These are phyloP conservation scores for Gobionotothen gibberifrons DNA, from an alignment of 2,797 vertebrate genomes.

Conservation along the genomic window DNA sequence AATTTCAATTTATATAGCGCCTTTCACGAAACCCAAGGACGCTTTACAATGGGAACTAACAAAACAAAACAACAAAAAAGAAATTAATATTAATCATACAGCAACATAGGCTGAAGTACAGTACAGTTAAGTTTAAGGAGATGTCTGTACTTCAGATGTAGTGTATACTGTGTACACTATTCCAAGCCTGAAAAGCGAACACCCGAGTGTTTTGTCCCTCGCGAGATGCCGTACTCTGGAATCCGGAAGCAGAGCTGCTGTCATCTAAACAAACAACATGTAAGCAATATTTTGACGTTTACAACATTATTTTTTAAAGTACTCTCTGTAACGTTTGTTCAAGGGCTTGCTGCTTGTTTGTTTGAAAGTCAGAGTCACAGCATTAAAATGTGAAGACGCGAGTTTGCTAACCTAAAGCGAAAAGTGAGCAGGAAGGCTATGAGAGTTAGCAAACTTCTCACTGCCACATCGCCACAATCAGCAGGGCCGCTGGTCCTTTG, in stretches of 20 bases:
- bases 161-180: too few species aligned
- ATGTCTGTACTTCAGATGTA: not conserved
- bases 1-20: too few species aligned
- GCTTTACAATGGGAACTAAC: too few species aligned
- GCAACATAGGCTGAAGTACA: too few species aligned
- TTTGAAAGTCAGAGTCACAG: rapidly evolving
- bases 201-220: not conserved
- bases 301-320: not conserved
- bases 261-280: constrained; percentile 64
- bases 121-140: not conserved
- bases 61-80: too few species aligned
- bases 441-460: constrained; percentile 57
- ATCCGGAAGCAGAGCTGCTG: constrained; percentile 61
- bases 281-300: constrained; percentile 56
- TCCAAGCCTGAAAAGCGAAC: constrained; percentile 34
- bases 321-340: rapidly evolving
- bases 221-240: constrained; percentile 59
- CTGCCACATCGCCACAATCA: too few species aligned
- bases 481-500: constrained; percentile 1
- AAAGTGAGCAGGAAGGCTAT: constrained; percentile 40
- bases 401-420: not conserved
- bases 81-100: too few species aligned
- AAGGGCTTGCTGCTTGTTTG: rapidly evolving
- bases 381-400: not conserved
- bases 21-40: too few species aligned